These are phyloP conservation scores for Epinotia nisella DNA, from an alignment of 2,888 invertebrate genomes.

Conservation along the genomic window DNA sequence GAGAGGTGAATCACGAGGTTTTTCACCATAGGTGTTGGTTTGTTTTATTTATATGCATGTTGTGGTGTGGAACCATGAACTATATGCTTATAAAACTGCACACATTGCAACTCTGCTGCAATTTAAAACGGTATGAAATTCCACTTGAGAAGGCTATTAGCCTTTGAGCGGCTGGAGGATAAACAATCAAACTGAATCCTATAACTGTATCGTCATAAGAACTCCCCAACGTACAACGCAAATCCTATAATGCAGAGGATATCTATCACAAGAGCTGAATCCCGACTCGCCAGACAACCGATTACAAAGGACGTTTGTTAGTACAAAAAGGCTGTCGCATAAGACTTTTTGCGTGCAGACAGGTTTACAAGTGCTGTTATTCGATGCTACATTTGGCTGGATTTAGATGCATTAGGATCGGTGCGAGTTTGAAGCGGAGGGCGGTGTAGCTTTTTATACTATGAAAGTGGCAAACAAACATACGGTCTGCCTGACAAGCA, in stretches of 20 bases:
- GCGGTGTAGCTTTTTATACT: neutral
- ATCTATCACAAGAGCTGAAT: neutral
- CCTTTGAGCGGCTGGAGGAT: too few relatives aligned
- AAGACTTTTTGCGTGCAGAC: neutral
- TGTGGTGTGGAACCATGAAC: too few relatives aligned
- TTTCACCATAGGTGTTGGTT: too few relatives aligned
- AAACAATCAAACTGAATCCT: neutral
- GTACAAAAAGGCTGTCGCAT: neutral
- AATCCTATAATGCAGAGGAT: neutral
- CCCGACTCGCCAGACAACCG: neutral
- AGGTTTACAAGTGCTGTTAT: neutral
- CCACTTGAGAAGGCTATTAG: too few relatives aligned
- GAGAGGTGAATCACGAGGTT: too few relatives aligned
- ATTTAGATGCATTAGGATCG: slow-evolving; percentile 21
- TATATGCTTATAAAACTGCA: too few relatives aligned
- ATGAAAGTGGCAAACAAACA: too few relatives aligned
- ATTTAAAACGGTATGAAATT: too few relatives aligned
- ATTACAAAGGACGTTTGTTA: neutral
- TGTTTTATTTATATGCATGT: too few relatives aligned
- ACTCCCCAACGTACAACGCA: neutral
- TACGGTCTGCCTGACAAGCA: too few relatives aligned
- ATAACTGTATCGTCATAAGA: slow-evolving; percentile 4
- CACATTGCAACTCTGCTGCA: too few relatives aligned
- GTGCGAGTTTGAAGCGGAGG: neutral
- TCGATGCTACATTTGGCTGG: slow-evolving; percentile 20